These are phyloP conservation scores for Phania funesta DNA, from an alignment of 2,888 invertebrate species.

Conservation along the genomic window DNA sequence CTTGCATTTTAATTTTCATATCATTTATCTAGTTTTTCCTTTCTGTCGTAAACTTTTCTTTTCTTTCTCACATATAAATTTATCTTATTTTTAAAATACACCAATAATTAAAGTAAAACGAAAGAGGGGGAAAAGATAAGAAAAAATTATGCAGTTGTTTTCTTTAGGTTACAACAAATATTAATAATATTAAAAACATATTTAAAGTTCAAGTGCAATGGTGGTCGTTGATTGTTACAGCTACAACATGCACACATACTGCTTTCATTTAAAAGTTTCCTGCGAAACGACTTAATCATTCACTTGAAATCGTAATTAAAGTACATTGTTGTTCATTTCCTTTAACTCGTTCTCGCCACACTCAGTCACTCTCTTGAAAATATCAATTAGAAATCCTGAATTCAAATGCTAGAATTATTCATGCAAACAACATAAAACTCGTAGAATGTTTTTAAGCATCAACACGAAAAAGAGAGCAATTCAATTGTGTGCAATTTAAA, in stretches of 20 bases:
- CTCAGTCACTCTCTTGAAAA: not conserved
- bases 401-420: slow-evolving; percentile 13
- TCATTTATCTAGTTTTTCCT: too few relatives aligned
- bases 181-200: not conserved
- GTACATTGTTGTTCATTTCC: slow-evolving; percentile 17
- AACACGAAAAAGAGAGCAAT: not conserved
- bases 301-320: slow-evolving; percentile 55
- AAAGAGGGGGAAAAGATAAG: not conserved
- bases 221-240: not conserved
- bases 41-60: too few relatives aligned
- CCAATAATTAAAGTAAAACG: slow-evolving; percentile 28
- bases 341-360: not conserved
- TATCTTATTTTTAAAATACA: slow-evolving; percentile 5
- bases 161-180: slow-evolving; percentile 8
- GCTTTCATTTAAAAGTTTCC: not conserved
- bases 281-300: slow-evolving; percentile 40
- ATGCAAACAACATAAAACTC: not conserved
- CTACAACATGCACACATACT: not conserved
- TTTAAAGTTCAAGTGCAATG: slow-evolving; percentile 47
- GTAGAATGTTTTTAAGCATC: not conserved
- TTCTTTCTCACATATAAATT: not conserved
- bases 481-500: slow-evolving; percentile 22
- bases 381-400: slow-evolving; percentile 10
- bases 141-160: not conserved
- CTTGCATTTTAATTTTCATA: too few relatives aligned